Evolutionary conservation across 1,140 invertebrate genomes (phyloP), one percentile per base, ranked within the genome.

Genomic region (Hesperophylax magnus): DNA sequence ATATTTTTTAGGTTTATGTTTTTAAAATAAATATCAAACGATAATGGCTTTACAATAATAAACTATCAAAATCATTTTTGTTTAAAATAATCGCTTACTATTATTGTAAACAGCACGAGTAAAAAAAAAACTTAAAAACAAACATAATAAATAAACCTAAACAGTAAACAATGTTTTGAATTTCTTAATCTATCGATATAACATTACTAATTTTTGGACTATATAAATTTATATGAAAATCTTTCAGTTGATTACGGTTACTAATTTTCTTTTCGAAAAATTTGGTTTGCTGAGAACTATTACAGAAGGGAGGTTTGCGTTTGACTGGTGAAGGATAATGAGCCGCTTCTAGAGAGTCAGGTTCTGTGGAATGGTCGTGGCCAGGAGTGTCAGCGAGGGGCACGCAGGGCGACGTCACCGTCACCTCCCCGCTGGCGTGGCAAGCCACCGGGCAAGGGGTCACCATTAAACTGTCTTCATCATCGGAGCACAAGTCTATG

Each of bases 401-500:
- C 15, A 71, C 34, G 8, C 69, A 22, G 5, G 47, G 54, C 2
- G 61, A 20, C 15, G 65, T 18, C 3, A 27, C 20, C 15, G 65
- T 18, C 3, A 27, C 20, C 31, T 79, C 54, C 52, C 77, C 39
- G 54, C 60, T 61, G 4, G 79, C 20, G 15, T 79, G 80, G 39
- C 72, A 77, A 2, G 77, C 58, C 22, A 69, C 79, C 22, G 77
- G 77, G 56, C 58, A 60, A 14, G 89, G 89, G 78, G 88, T 87
- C 85, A 86, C 86, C 80, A 88, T 87, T 85, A 88, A 88, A 69
- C 85, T 77, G 65, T 85, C 85, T 78, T 91, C 90, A 84, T 90
- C 89, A 60, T 91, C 90, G 20, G 90, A 91, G 86, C 90, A 91
- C 84, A 91, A 85, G 82, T 91, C 90, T 83, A 91, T 91, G 81